Conservation (phyloP, 1,140 invertebrate species). For the Planococcus citri region DNA sequence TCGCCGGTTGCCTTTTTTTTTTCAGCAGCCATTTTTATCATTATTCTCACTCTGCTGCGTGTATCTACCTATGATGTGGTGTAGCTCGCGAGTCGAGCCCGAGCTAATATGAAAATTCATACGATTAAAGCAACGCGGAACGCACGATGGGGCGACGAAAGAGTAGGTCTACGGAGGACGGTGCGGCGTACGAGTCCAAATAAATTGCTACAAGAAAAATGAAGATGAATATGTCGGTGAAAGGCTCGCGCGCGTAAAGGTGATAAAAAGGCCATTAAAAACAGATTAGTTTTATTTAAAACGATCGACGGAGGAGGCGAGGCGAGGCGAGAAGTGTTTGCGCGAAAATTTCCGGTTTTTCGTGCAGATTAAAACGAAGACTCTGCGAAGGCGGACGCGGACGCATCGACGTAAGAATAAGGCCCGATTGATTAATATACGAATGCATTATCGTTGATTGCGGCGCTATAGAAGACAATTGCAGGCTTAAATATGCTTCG, state of each 20-base stretch:
- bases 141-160: too few species aligned
- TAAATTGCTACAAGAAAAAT: constrained; percentile 1
- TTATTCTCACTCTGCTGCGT: too few species aligned
- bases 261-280: constrained; percentile 20
- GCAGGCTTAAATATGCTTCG: neutral
- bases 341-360: constrained; percentile 12
- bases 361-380: constrained; percentile 4
- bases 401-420: neutral
- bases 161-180: too few species aligned
- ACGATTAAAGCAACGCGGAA: too few species aligned
- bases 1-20: too few species aligned
- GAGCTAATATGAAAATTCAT: too few species aligned
- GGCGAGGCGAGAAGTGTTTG: neutral
- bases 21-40: too few species aligned
- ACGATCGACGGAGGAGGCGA: too few species aligned
- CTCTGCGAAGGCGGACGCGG: neutral
- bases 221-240: constrained; percentile 15
- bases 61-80: too few species aligned
- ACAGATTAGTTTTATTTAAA: constrained; percentile 21
- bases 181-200: neutral
- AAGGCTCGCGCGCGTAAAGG: constrained; percentile 9
- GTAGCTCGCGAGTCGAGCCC: too few species aligned
- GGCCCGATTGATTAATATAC: constrained; percentile 9
- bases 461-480: neutral
- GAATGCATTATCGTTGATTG: constrained; percentile 18